phyloP scores from a whole-genome alignment of 1,140 invertebrate species.

The Cotesia chilonis region DNA sequence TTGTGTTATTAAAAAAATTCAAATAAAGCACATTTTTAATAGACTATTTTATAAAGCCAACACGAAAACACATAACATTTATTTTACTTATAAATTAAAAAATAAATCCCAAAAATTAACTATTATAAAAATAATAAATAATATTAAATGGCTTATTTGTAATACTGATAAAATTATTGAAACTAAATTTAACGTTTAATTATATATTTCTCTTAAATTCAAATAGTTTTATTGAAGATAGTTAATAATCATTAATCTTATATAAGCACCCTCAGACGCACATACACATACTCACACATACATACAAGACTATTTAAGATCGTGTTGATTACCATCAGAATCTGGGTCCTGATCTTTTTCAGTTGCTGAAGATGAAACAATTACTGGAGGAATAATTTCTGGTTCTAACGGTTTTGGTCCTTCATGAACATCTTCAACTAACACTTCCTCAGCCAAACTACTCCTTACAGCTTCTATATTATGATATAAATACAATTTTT shows the following conservation, averaged over 20 bases:
- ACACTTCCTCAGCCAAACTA: constrained; percentile 70
- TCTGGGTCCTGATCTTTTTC: constrained; percentile 56
- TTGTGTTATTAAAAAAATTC: too few species aligned
- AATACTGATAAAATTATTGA: too few species aligned
- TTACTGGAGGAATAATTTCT: constrained; percentile 51
- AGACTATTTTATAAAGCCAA: too few species aligned
- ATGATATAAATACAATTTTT: constrained; percentile 4
- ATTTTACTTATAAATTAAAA: too few species aligned
- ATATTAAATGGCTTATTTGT: too few species aligned
- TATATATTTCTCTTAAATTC: too few species aligned
- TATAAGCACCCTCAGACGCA: background rate
- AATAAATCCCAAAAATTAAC: too few species aligned
- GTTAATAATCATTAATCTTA: background rate
- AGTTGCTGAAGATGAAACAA: constrained; percentile 34
- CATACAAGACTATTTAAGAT: constrained; percentile 55
- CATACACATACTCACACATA: constrained; percentile 14
- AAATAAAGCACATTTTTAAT: too few species aligned
- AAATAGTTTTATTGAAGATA: background rate
- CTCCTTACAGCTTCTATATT: constrained; percentile 70
- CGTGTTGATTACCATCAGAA: constrained; percentile 62
- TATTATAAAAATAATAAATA: too few species aligned
- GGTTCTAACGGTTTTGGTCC: constrained; percentile 53
- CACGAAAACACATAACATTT: too few species aligned
- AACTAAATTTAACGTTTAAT: too few species aligned
- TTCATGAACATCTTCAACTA: constrained; percentile 57